Evolutionary conservation across 2,888 invertebrate genomes (phyloP).

Genomic region (Geophilus truncorum): DNA sequence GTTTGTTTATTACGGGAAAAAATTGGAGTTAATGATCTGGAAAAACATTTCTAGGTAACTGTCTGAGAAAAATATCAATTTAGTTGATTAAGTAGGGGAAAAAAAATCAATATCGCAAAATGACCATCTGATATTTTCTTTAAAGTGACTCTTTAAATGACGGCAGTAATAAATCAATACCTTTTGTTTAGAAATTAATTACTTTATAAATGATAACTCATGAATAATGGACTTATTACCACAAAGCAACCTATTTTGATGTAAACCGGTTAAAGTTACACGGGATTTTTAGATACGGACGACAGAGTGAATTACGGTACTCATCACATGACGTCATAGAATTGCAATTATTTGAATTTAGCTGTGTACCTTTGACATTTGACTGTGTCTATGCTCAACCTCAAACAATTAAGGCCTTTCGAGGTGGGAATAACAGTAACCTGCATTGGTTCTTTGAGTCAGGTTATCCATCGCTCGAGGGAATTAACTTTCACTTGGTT

Average conservation of each 20-base stretch:
- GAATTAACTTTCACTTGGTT: conserved; percentile 24
- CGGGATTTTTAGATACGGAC: no score
- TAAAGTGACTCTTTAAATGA: not conserved
- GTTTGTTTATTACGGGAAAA: no score
- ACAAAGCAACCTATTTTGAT: no score
- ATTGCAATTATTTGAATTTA: not conserved
- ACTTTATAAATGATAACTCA: no score
- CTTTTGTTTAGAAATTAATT: not conserved
- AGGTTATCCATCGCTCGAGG: not conserved
- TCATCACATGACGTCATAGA: not conserved
- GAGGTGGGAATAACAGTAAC: conserved; percentile 27
- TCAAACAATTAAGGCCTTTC: conserved; percentile 16
- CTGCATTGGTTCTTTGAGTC: conserved; percentile 27
- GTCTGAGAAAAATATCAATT: not conserved
- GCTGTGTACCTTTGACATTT: not conserved
- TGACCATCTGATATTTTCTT: not conserved
- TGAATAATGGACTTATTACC: no score
- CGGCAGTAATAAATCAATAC: not conserved
- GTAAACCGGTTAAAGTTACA: no score
- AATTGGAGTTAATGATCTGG: not conserved
- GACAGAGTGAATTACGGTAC: no score
- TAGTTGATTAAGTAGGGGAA: not conserved
- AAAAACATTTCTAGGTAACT: not conserved
- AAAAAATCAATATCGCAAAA: not conserved
- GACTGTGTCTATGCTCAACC: not conserved